These are phyloP conservation scores for Drosophila barbarae DNA, from an alignment of 2,888 invertebrate species.

Conservation along the genomic window DNA sequence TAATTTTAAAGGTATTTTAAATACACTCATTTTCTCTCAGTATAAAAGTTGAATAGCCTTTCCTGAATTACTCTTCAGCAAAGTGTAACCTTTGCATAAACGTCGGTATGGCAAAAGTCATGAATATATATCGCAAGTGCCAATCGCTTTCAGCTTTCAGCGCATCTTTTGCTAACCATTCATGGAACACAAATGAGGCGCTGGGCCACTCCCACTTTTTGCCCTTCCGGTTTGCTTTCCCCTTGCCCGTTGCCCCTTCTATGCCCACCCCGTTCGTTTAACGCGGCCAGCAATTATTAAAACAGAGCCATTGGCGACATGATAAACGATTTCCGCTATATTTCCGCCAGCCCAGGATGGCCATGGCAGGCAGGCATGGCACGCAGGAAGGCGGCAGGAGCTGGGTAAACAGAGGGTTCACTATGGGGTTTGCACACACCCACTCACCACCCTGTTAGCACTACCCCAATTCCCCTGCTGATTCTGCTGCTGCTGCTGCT, in stretches of 20 bases:
- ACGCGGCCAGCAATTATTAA: conserved; percentile 68
- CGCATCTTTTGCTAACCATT: conserved; percentile 16
- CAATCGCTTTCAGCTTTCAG: conserved; percentile 24
- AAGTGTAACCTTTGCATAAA: conserved; percentile 2
- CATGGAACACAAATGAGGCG: conserved; percentile 15
- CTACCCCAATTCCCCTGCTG: conserved; percentile 10
- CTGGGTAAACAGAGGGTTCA: conserved; percentile 13
- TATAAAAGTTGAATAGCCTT: conserved; percentile 2
- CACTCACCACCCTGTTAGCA: background rate
- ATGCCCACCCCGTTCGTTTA: conserved; percentile 13
- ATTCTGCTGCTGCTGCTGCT: background rate
- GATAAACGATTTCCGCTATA: conserved; percentile 76
- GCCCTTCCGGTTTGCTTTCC: background rate
- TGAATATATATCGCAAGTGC: conserved; percentile 23
- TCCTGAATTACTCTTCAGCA: background rate
- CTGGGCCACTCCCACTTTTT: conserved; percentile 9
- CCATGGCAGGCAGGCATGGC: conserved; percentile 7
- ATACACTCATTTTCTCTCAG: background rate
- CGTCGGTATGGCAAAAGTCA: background rate
- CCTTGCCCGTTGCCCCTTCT: background rate
- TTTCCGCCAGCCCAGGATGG: conserved; percentile 53
- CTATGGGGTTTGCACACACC: conserved; percentile 12
- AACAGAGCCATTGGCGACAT: conserved; percentile 74
- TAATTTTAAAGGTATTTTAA: too few species aligned
- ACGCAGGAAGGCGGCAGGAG: conserved; percentile 10